phyloP scores from a whole-genome alignment of 2,797 vertebrate genomes.

The Pseudotriccus pelzelni region DNA sequence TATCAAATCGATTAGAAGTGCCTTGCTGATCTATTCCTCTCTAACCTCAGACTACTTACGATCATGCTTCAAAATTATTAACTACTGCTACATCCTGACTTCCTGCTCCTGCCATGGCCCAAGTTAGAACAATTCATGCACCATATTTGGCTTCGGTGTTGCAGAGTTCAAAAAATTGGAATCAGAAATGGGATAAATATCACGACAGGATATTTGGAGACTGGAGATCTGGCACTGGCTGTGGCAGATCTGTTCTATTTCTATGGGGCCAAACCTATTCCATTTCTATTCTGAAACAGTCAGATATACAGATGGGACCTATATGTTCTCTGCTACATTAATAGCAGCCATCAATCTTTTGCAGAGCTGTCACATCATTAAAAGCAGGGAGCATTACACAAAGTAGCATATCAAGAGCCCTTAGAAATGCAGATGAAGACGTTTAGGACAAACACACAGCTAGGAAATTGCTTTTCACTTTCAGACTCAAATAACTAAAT shows the following conservation, averaged over 20 bases:
- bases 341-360: background rate
- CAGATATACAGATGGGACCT: background rate
- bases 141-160: background rate
- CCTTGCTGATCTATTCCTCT: background rate
- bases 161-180: background rate
- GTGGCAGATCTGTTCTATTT: background rate
- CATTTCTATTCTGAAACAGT: background rate
- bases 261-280: background rate
- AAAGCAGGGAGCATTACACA: background rate
- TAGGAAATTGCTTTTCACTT: slow-evolving; percentile 18
- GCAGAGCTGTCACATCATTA: background rate
- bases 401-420: background rate
- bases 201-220: background rate
- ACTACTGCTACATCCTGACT: background rate
- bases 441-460: background rate
- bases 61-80: background rate
- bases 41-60: background rate
- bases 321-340: background rate
- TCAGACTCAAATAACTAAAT: background rate
- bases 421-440: background rate
- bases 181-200: background rate
- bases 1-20: background rate
- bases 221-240: background rate
- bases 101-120: background rate
- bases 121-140: background rate